A percentile compares a stretch with the other conserved stretches of the same genome.
These are phyloP conservation scores for Hyppa rectilinea DNA, from an alignment of 2,888 invertebrate genomes.

Conservation along the genomic window DNA sequence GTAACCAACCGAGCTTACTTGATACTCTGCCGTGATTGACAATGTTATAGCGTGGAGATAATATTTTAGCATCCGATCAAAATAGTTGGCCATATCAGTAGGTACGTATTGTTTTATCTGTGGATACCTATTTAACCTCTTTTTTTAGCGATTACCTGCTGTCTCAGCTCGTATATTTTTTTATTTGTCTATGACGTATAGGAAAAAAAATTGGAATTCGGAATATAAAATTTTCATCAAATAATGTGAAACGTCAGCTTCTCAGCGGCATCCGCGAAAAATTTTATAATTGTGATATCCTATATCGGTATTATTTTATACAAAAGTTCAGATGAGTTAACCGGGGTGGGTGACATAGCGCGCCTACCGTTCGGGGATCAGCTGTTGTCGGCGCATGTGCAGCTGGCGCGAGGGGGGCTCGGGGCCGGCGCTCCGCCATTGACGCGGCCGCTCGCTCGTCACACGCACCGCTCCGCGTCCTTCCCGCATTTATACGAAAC, in stretches of 20 bases:
- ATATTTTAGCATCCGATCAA: background rate
- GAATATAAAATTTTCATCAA: conserved; percentile 51
- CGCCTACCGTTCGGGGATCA: conserved; percentile 80
- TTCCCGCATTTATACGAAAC: conserved; percentile 74
- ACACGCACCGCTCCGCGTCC: conserved; percentile 68
- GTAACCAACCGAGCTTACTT: conserved; percentile 7
- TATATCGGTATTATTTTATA: conserved; percentile 63
- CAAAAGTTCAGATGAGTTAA: conserved; percentile 74
- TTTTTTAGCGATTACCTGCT: conserved; percentile 21
- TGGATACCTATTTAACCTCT: conserved; percentile 4
- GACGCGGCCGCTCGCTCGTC: conserved; percentile 71
- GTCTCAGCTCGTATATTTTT: background rate
- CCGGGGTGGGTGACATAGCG: conserved; percentile 71
- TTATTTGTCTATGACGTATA: conserved; percentile 18
- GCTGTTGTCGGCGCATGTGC: conserved; percentile 89
- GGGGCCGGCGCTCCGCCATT: conserved; percentile 74
- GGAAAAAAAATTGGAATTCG: conserved; percentile 48
- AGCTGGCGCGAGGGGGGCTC: conserved; percentile 77
- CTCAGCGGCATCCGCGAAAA: conserved; percentile 66
- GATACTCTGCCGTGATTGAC: conserved; percentile 29
- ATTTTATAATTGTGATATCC: conserved; percentile 57
- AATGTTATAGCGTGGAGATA: conserved; percentile 11
- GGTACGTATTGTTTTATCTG: background rate
- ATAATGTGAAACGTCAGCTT: conserved; percentile 68
- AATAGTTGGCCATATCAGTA: background rate